Conservation (phyloP, 2,797 vertebrate genomes). For the Pterois miles region DNA sequence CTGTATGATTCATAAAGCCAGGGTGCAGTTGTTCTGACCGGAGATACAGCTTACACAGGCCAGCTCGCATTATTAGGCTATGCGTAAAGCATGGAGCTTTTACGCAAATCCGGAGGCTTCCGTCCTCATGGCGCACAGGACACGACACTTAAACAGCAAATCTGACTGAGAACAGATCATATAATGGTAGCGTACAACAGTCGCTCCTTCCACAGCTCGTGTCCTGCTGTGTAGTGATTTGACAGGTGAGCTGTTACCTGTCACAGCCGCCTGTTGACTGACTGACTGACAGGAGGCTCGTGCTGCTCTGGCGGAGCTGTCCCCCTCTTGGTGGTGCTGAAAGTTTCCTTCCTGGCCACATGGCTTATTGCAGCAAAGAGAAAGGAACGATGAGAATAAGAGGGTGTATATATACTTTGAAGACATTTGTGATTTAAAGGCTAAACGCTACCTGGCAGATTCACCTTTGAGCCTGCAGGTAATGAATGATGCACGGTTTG, state of each 20-base stretch:
- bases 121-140: background rate
- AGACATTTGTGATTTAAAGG: background rate
- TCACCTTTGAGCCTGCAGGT: conserved; percentile 1
- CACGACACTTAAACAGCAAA: background rate
- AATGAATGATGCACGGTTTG: background rate
- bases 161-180: background rate
- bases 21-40: conserved; percentile 10
- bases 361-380: conserved; percentile 20
- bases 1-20: conserved; percentile 10
- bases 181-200: background rate
- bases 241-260: conserved; percentile 51
- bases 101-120: conserved; percentile 8
- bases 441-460: background rate
- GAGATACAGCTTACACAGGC: background rate
- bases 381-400: background rate
- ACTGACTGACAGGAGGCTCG: conserved; percentile 41
- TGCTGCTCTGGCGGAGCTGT: conserved; percentile 68
- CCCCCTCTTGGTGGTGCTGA: conserved; percentile 75
- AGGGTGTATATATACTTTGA: background rate
- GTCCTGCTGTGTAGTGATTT: background rate
- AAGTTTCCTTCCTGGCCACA: conserved; percentile 73
- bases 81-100: conserved; percentile 16
- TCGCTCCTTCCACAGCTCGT: background rate
- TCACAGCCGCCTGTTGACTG: conserved; percentile 64
- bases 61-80: background rate